These are phyloP conservation scores for Donacobius atricapilla DNA, from an alignment of 2,113 vertebrate species.

Conservation along the genomic window DNA sequence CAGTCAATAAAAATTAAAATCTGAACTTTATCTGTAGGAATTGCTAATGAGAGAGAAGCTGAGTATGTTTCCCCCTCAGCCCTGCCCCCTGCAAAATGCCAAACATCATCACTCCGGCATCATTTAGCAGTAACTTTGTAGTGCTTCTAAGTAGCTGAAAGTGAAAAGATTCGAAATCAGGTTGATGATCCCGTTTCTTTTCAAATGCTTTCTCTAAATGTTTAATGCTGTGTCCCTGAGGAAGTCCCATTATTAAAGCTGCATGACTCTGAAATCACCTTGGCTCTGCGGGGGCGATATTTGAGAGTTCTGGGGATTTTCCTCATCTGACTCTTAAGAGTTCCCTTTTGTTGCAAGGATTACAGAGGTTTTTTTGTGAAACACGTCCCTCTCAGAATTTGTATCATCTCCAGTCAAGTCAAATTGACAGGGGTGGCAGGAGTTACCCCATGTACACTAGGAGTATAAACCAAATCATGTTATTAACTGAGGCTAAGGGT, in stretches of 20 bases:
- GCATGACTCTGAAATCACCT: slow-evolving; percentile 37
- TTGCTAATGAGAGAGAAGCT: background rate
- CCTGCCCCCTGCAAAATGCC: background rate
- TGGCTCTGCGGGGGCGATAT: background rate
- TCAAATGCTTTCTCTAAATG: background rate
- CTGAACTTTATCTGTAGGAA: background rate
- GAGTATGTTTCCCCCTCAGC: background rate
- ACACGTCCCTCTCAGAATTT: background rate
- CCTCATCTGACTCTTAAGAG: background rate
- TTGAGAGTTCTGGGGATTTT: slow-evolving; percentile 12
- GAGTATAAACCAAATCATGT: background rate
- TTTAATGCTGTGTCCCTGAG: background rate
- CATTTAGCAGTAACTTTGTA: background rate
- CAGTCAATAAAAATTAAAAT: background rate
- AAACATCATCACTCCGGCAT: background rate
- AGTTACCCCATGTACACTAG: background rate
- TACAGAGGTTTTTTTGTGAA: background rate
- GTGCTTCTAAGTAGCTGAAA: background rate
- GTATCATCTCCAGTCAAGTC: background rate
- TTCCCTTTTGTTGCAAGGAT: background rate
- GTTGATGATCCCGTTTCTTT: slow-evolving; percentile 19
- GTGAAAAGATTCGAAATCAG: slow-evolving; percentile 25
- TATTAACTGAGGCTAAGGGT: background rate
- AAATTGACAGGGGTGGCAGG: background rate
- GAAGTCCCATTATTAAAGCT: background rate